These are phyloP conservation scores for Aleiodes testaceus DNA, from an alignment of 2,888 invertebrate species.

Conservation along the genomic window DNA sequence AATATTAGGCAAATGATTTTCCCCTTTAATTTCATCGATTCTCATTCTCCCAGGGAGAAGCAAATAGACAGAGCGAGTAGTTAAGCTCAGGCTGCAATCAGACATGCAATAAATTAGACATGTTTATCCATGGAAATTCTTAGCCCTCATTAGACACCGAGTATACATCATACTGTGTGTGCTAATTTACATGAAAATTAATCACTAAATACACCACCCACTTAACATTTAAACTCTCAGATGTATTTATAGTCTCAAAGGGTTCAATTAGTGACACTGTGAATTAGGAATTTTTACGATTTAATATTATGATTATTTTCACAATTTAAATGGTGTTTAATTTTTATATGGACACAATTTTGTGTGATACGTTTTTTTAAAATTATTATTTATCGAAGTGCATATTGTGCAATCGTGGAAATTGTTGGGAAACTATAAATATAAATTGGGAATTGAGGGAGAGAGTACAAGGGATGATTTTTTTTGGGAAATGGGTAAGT, in stretches of 20 bases:
- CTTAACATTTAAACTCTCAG: too few relatives aligned
- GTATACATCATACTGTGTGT: too few relatives aligned
- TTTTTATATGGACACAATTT: not conserved
- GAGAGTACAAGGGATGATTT: constrained; percentile 8
- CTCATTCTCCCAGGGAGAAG: too few relatives aligned
- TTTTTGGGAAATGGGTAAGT: constrained; percentile 21
- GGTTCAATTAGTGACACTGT: constrained; percentile 13
- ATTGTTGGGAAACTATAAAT: constrained; percentile 31
- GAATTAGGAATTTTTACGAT: not conserved
- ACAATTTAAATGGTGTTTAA: constrained; percentile 21
- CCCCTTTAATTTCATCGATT: too few relatives aligned
- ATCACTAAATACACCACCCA: not conserved
- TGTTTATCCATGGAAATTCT: not conserved
- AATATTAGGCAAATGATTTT: too few relatives aligned
- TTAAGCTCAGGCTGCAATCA: constrained; percentile 54
- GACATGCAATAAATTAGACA: constrained; percentile 44
- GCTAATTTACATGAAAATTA: too few relatives aligned
- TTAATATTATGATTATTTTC: too few relatives aligned
- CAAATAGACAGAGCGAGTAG: constrained; percentile 49
- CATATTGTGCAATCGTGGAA: constrained; percentile 13
- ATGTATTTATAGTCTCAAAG: too few relatives aligned
- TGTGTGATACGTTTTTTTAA: not conserved
- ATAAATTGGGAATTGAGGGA: constrained; percentile 15
- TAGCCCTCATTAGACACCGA: too few relatives aligned
- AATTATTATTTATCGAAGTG: constrained; percentile 1